Conservation (phyloP, 2,113 vertebrate species). For the Eulemur macaco region DNA sequence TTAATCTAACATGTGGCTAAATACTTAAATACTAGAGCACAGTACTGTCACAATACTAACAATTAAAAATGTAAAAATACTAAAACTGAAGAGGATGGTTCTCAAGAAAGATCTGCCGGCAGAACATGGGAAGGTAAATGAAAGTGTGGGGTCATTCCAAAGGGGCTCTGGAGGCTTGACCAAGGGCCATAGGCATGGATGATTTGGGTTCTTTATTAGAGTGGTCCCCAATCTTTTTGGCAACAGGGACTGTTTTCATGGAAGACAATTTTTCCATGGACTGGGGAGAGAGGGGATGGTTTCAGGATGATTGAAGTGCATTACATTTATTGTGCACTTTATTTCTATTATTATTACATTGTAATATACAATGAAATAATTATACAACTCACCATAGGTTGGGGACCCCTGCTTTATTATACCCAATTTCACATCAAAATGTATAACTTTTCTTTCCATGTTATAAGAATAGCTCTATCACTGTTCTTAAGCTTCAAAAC, state of each 20-base stretch:
- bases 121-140: neutral
- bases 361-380: too few species aligned
- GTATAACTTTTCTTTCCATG: neutral
- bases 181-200: too few species aligned
- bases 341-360: too few species aligned
- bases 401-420: neutral
- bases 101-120: neutral
- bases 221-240: too few species aligned
- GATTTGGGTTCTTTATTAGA: neutral
- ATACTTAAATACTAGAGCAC: neutral
- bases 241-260: too few species aligned
- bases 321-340: too few species aligned
- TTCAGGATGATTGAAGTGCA: too few species aligned
- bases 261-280: too few species aligned
- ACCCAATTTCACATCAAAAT: neutral
- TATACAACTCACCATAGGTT: too few species aligned
- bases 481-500: neutral
- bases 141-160: neutral
- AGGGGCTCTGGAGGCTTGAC: neutral
- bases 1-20: slow-evolving; percentile 38
- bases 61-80: neutral
- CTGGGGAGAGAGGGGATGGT: too few species aligned
- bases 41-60: neutral
- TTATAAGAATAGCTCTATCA: neutral
- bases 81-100: neutral